Percentiles rank a stretch among this genome's conserved stretches.
These are phyloP conservation scores for Myrmophylax atrothorax DNA, from an alignment of 2,113 vertebrate species.

Conservation along the genomic window DNA sequence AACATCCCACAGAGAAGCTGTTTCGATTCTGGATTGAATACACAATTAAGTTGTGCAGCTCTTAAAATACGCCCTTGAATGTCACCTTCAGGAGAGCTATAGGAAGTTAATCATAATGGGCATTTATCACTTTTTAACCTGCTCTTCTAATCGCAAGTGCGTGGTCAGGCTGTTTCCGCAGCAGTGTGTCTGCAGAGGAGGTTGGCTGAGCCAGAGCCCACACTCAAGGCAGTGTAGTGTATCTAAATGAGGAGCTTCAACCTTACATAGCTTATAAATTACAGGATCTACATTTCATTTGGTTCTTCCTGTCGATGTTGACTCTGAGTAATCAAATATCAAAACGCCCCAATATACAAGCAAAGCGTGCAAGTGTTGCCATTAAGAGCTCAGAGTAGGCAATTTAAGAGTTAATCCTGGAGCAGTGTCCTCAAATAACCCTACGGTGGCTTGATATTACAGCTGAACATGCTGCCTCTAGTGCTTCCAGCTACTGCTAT, in stretches of 20 bases:
- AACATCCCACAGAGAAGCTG: conserved; percentile 50
- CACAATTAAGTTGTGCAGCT: background rate
- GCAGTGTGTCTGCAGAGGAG: background rate
- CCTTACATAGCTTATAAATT: conserved; percentile 33
- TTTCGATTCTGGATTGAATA: background rate
- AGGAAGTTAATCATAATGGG: conserved; percentile 2
- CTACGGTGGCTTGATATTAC: conserved; percentile 21
- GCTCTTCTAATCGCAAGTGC: background rate
- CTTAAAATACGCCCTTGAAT: background rate
- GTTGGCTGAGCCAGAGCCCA: background rate
- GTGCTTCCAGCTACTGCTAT: conserved; percentile 46
- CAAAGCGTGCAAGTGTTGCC: background rate
- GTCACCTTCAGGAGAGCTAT: conserved; percentile 21
- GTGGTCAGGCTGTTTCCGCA: background rate
- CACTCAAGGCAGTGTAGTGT: background rate
- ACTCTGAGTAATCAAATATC: background rate
- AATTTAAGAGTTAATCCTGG: conserved; percentile 50
- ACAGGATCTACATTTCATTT: background rate
- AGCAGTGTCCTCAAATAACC: conserved; percentile 54
- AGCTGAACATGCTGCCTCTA: conserved; percentile 49
- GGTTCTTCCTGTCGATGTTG: background rate
- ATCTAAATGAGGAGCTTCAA: background rate
- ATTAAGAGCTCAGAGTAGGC: background rate
- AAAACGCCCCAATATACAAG: background rate
- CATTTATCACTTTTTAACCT: background rate